These are phyloP conservation scores for Agapornis canus DNA, from an alignment of 2,797 vertebrate genomes.

Conservation along the genomic window DNA sequence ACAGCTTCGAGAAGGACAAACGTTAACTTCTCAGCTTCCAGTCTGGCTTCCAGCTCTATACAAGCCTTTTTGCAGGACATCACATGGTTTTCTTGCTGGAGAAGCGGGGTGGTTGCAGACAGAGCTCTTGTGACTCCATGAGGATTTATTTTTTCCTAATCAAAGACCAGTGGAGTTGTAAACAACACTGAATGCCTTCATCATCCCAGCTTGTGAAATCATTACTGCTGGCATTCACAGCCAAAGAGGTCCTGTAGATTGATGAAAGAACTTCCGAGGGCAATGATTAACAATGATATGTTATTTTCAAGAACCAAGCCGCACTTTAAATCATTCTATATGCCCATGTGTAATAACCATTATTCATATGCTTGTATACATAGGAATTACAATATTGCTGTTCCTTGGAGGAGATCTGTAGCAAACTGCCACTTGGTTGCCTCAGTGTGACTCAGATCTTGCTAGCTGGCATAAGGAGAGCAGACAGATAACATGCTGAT, in stretches of 20 bases:
- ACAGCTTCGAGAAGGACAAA: not conserved
- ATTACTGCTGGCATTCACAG: conserved; percentile 1
- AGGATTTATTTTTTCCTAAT: conserved; percentile 13
- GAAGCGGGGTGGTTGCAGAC: conserved; percentile 1
- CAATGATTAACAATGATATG: conserved; percentile 1
- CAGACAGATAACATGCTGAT: conserved; percentile 14
- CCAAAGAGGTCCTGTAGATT: conserved; percentile 6
- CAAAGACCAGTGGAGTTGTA: not conserved
- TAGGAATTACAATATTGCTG: not conserved
- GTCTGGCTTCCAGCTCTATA: not conserved
- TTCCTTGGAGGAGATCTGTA: not conserved
- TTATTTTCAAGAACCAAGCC: conserved; percentile 18
- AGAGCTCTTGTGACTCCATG: not conserved
- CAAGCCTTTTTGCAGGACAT: not conserved
- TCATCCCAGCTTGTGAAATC: conserved; percentile 34
- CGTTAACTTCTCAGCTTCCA: not conserved
- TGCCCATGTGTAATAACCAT: not conserved
- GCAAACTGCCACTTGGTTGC: not conserved
- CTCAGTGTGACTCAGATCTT: not conserved
- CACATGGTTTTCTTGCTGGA: not conserved
- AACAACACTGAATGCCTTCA: conserved; percentile 31
- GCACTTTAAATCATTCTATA: not conserved
- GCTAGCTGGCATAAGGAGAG: not conserved
- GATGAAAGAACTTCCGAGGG: not conserved
- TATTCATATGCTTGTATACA: not conserved